Percentiles rank a stretch among this genome's conserved stretches.
Conservation (phyloP, 1,140 invertebrate genomes). For the Orius laevigatus region DNA sequence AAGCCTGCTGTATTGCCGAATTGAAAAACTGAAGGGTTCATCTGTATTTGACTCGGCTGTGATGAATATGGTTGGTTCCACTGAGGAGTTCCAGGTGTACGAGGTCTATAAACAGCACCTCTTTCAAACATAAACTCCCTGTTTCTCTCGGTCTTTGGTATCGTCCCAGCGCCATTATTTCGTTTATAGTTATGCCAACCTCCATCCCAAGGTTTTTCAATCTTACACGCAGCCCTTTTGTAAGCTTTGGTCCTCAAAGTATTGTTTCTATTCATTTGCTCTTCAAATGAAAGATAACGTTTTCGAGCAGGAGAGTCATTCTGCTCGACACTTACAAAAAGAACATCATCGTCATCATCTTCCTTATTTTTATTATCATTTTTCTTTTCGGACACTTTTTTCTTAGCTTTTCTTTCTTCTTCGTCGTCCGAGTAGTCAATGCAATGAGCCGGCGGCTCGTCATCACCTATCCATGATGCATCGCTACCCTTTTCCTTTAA, state of each 20-base stretch:
- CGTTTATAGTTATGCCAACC: conserved; percentile 7
- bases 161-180: no score
- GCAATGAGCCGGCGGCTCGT: conserved; percentile 54
- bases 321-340: no score
- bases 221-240: not conserved
- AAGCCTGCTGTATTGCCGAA: no score
- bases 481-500: conserved; percentile 60
- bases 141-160: no score
- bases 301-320: conserved; percentile 2
- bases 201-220: conserved; percentile 1
- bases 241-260: conserved; percentile 5
- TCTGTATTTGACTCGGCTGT: no score
- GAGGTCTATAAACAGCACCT: no score
- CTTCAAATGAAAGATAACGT: conserved; percentile 6
- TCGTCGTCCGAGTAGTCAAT: conserved; percentile 83
- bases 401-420: conserved; percentile 37
- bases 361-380: no score
- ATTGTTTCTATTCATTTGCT: conserved; percentile 9
- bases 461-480: conserved; percentile 66
- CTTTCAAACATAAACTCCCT: no score
- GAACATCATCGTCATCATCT: no score
- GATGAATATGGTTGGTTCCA: no score
- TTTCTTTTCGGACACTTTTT: not conserved
- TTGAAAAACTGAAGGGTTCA: no score
- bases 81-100: no score